Evolutionary conservation across 2,888 invertebrate species (phyloP).

Genomic region (Drosophila incognita): DNA sequence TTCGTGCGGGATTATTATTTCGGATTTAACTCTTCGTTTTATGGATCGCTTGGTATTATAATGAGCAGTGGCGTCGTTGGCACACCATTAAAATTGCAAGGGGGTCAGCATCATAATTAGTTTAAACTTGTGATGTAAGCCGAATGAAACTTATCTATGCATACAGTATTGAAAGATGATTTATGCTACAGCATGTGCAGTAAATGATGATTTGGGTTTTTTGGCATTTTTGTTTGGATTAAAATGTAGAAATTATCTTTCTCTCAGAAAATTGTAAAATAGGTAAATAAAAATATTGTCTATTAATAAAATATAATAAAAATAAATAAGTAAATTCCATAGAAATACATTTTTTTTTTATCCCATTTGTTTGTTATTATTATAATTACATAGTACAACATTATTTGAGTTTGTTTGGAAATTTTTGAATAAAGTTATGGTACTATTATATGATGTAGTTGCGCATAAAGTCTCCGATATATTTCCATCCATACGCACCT

Average conservation of each 20-base stretch:
- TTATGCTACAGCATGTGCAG: background rate
- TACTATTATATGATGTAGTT: background rate
- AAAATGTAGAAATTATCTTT: background rate
- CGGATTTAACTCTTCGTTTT: slow-evolving; percentile 85
- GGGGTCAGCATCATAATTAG: slow-evolving; percentile 4
- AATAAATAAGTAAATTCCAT: background rate
- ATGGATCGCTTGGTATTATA: slow-evolving; percentile 84
- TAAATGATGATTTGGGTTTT: background rate
- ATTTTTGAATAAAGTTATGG: background rate
- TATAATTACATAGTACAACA: background rate
- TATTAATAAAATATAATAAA: background rate
- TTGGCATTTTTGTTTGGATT: background rate
- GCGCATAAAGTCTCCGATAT: background rate
- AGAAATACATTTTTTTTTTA: background rate
- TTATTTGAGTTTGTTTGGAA: background rate
- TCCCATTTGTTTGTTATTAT: background rate
- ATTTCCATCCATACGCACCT: slow-evolving; percentile 13
- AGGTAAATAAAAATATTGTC: background rate
- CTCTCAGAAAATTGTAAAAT: background rate
- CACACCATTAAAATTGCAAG: slow-evolving; percentile 41
- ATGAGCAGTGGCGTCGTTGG: slow-evolving; percentile 74
- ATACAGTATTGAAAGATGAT: background rate
- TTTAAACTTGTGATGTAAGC: background rate
- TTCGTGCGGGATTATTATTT: slow-evolving; percentile 85
- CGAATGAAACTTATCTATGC: background rate